Evolutionary conservation across 2,113 vertebrate species (phyloP), one percentile per base, ranked within the genome.

Genomic region (Laticauda laticaudata): DNA sequence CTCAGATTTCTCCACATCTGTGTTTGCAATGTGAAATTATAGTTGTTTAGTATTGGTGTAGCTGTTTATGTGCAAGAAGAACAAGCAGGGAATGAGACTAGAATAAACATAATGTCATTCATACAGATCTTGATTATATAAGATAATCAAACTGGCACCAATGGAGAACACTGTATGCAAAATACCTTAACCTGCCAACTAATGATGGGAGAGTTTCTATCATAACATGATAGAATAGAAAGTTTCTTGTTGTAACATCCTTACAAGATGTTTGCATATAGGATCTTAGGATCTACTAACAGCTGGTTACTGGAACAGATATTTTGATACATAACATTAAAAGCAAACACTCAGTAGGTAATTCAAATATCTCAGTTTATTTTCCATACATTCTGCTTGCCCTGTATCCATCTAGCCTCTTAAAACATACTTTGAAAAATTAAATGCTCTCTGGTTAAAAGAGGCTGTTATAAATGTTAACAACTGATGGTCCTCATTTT

Each of bases 41-140:
- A 93, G 95, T 96, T 97, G 96, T 97, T 97, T 95, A 90, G 94
- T 54, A 61, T 92, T 95, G 95, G 95, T 94, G 34, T 97, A 95
- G 96, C 92, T 97, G 97, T 97, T 97, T 97, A 97, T 95, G 94
- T 93, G 94, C 95, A 93, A 93, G 93, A 95, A 97, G 97, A 97
- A 96, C 96, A 97, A 97, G 89, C 75, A 86, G 92, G 97, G 97
- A 96, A 94, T 97, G 90, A 93, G 92, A 94, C 93, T 92, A 94
- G 95, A 95, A 96, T 98, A 98, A 98, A 97, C 97, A 97, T 96
- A 95, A 95, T 95, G 96, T 97, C 97, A 95, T 95, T 95, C 95
- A 93, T 97, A 96, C 96, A 95, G 95, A 97, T 97, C 97, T 96
- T 96, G 95, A 97, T 96, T 95, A 94, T 23, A 59, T 93, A 96